Base-by-base conservation (phyloP, 1,140 invertebrate species). In the Dicyema japonicum region DNA sequence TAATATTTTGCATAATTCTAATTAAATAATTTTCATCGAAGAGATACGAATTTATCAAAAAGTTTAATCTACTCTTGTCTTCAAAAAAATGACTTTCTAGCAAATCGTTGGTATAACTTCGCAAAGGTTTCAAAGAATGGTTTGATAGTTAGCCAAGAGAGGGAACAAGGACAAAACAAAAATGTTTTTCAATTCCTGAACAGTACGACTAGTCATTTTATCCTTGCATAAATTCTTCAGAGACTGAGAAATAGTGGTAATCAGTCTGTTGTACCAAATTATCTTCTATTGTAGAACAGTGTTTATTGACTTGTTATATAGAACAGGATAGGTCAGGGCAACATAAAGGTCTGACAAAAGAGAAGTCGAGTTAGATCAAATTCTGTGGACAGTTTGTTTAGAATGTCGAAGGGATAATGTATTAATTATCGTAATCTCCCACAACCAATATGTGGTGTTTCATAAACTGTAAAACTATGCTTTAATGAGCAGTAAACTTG, bases 101-200 rank as follows among this genome's bases (percentile, higher is more conserved):
- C 14, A 50, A 35, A 30, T 52, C 48, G 15, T 39, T 39, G 12
- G 50, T 39, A 34, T 52, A 52, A 27, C 43, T 43, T 3, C 48
- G 46, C 6, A 52, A 36, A 7, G 48, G 48, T 40, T 52, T 52
- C 7, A 52, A 36, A 8, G 46, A 49, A 6, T 47, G 48, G 30
- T 52, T 50, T 5, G 46, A 48, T 52, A 2, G 42, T 34, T 1
- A 63, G 63, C 75, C 75, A 88, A 37, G 69, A 54, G 9, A 48
- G 48, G 1, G 75, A 47, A n/a, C 21, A 45, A 37, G 15, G 49
- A 31, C 48, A 52, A 50, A 22, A 40, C 39, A 33, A 48, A 52
- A 14, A 52, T 43, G 23, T 49, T 44, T 33, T 52, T 47, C 15
- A 52, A 33, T 18, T 50, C 46, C 5, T 38, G 28, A 44, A 48